These are phyloP conservation scores for Rhabdomys pumilio DNA, from an alignment of 2,797 vertebrate species.

Conservation along the genomic window DNA sequence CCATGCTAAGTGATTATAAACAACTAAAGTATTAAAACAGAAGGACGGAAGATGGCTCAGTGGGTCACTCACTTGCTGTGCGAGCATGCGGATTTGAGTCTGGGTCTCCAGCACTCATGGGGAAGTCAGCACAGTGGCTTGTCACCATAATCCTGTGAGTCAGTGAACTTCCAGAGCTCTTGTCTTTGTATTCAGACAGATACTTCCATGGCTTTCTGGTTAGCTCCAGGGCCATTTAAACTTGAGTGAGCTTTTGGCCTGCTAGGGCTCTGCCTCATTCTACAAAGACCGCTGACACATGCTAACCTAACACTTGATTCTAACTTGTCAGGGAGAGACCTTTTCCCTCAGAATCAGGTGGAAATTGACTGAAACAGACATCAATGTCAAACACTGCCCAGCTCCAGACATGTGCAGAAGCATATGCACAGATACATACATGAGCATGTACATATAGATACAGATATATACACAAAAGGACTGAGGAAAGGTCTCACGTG, in stretches of 20 bases:
- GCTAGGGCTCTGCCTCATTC: not conserved
- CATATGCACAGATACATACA: not conserved
- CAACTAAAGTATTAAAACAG: not conserved
- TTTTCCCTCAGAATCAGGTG: not conserved
- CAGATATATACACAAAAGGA: not conserved
- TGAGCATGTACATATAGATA: not conserved
- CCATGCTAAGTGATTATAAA: no score
- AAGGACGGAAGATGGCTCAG: no score
- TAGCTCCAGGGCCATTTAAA: not conserved
- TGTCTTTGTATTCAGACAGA: slow-evolving; percentile 1
- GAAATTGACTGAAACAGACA: not conserved
- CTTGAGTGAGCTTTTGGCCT: not conserved
- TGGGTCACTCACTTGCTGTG: not conserved
- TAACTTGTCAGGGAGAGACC: not conserved
- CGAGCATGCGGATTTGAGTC: no score
- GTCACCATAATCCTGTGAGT: no score
- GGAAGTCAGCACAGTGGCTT: no score
- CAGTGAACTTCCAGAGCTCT: not conserved
- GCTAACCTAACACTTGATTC: not conserved
- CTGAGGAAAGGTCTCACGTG: not conserved
- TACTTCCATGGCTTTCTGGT: not conserved
- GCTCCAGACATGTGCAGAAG: not conserved
- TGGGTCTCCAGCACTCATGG: not conserved
- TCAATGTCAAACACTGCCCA: not conserved
- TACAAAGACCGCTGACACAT: not conserved